Evolutionary conservation across 1,140 invertebrate genomes (phyloP).

Genomic region (Dinothrombium tinctorium): DNA sequence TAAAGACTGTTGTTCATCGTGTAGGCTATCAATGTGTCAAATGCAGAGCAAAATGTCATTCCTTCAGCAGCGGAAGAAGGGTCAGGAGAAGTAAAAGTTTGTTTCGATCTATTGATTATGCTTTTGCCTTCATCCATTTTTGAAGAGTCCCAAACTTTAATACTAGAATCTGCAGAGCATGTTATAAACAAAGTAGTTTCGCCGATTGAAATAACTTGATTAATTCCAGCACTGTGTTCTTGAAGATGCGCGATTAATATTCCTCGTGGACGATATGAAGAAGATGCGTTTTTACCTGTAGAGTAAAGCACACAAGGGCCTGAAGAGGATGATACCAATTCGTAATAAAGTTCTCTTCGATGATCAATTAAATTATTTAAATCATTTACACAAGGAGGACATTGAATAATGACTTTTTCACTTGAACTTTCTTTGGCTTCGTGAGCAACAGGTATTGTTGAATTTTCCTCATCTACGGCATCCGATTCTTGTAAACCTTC

Average conservation of each 20-base stretch:
- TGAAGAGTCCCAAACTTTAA: slow-evolving; percentile 70
- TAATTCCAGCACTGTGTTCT: slow-evolving; percentile 51
- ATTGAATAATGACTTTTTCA: not conserved
- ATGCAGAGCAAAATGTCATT: slow-evolving; percentile 13
- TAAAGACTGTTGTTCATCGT: slow-evolving; percentile 6
- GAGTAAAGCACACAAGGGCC: not conserved
- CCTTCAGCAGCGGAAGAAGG: slow-evolving; percentile 20
- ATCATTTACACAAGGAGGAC: slow-evolving; percentile 9
- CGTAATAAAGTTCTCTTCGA: slow-evolving; percentile 28
- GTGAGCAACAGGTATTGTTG: slow-evolving; percentile 1
- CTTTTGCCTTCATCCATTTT: slow-evolving; percentile 35
- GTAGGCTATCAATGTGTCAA: slow-evolving; percentile 5
- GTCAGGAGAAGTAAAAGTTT: slow-evolving; percentile 19
- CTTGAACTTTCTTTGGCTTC: slow-evolving; percentile 6
- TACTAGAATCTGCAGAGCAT: slow-evolving; percentile 58
- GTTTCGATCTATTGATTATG: slow-evolving; percentile 33
- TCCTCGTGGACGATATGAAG: slow-evolving; percentile 35
- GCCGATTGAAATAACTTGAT: slow-evolving; percentile 33
- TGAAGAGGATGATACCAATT: not conserved
- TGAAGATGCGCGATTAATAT: slow-evolving; percentile 70
- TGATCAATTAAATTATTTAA: slow-evolving; percentile 2
- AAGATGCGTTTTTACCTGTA: not conserved
- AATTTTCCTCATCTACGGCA: slow-evolving; percentile 9
- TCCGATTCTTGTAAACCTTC: slow-evolving; percentile 9
- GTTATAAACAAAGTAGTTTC: slow-evolving; percentile 42